Base-by-base conservation (phyloP, 1,140 invertebrate genomes). In the Tetramorium alpestre region DNA sequence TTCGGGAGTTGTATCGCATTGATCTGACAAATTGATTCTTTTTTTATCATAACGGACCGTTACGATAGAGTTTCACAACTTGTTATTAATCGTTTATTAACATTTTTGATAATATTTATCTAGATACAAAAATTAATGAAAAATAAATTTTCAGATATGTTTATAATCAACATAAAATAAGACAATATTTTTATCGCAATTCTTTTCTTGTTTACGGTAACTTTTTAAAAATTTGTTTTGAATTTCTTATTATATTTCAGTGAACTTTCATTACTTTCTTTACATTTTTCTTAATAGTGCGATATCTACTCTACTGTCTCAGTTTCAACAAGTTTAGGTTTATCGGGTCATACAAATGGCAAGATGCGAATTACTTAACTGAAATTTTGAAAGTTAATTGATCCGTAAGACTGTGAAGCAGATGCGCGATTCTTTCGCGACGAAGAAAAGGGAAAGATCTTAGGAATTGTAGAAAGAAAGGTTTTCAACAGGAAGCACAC, bases 1-100 rank as follows among this genome's bases (percentile, higher is more conserved):
- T 54, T 80, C 62, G 77, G 54, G n/a, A 78, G 18, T n/a, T 25
- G 28, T 13, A 25, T 1, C 75, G 41, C 58, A 5, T 44, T 67
- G 60, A 78, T 51, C 41, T 13, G 47, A 13, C 47, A 33, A 28
- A 80, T 80, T n/a, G 28, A 67, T 81, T 81, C 65, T 44, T 56
- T 58, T 56, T 58, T 60, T 13, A 11, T 41, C 58, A 41, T 18
- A 25, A 49, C 25, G 18, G 6, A 60, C 11, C n/a, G 8, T 22
- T 38, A 7, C 8, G 38, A 64, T 64, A 16, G 16, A 76, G 13
- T 62, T 62, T 77, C 11, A 54, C 49, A 25, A 41, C 13, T 69
- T 13, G 25, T 33, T 47, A 47, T 8, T 33, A 1, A 28, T 4
- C 6, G 10, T 65, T 3, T 41, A 33, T 67, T 67, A 80, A 65